A percentile compares a stretch with the other conserved stretches of the same genome.
Conservation (phyloP, 2,113 vertebrate species). For the Platycercus adscitus region DNA sequence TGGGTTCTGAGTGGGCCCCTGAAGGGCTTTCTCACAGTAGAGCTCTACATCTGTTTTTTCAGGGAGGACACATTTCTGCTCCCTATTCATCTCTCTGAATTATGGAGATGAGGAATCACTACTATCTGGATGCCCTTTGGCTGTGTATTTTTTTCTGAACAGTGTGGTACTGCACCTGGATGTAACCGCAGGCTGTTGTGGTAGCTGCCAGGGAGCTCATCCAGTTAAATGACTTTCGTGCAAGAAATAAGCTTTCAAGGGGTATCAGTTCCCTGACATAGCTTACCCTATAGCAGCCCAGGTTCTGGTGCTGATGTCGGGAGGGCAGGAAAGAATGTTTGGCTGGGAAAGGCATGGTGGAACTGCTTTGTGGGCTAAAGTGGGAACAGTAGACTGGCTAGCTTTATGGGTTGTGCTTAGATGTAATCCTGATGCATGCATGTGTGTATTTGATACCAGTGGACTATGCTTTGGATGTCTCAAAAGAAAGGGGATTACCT, state of each 20-base stretch:
- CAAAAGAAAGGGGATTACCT: neutral
- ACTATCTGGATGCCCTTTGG: neutral
- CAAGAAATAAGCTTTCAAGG: neutral
- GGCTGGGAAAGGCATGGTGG: neutral
- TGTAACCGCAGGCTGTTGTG: conserved; percentile 8
- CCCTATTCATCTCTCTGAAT: neutral
- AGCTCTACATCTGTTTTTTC: neutral
- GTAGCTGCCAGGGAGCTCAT: conserved; percentile 18
- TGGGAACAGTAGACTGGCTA: neutral
- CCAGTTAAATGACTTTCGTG: neutral
- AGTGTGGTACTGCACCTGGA: conserved; percentile 31
- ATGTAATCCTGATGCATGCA: neutral
- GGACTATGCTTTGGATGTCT: neutral
- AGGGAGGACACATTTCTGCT: neutral
- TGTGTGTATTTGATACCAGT: neutral
- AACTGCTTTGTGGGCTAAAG: neutral
- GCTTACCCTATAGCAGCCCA: neutral
- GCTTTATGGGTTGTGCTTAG: neutral
- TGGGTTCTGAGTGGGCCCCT: neutral
- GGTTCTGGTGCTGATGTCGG: neutral
- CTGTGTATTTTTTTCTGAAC: conserved; percentile 1
- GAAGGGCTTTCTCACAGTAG: neutral
- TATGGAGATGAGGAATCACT: neutral
- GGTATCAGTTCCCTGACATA: neutral
- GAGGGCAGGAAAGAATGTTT: neutral